Evolutionary conservation across 2,797 vertebrate species (phyloP).

Genomic region (Micropoecilia bifurca): DNA sequence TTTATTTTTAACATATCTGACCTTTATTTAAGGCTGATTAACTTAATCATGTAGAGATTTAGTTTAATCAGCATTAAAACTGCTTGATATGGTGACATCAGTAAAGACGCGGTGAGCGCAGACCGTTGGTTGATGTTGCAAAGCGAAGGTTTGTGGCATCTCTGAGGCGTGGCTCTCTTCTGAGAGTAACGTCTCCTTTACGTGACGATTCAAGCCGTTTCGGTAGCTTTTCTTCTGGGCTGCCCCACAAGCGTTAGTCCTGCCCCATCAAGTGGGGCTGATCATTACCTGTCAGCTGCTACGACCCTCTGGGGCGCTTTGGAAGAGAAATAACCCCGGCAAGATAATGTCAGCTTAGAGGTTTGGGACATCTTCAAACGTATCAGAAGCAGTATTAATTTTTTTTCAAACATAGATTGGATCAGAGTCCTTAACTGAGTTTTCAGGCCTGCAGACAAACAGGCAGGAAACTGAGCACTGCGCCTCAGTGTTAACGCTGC

Average conservation of each 20-base stretch:
- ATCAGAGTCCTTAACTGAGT: not conserved
- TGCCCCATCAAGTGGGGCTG: not conserved
- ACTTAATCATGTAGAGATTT: not conserved
- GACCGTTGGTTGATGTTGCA: not conserved
- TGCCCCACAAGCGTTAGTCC: not conserved
- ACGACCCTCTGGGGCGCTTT: not conserved
- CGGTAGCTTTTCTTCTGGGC: not conserved
- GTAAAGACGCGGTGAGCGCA: not conserved
- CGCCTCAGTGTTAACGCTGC: not conserved
- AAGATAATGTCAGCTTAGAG: not conserved
- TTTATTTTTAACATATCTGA: not conserved
- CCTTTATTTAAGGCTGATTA: not conserved
- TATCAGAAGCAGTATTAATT: not conserved
- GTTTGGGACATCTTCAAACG: not conserved
- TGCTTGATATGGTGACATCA: not conserved
- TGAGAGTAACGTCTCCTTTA: not conserved
- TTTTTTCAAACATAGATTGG: not conserved
- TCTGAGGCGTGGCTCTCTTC: not conserved
- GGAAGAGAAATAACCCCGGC: not conserved
- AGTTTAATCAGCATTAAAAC: not conserved
- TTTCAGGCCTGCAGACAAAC: not conserved
- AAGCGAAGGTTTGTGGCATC: not conserved
- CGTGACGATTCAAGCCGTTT: not conserved
- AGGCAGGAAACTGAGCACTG: not conserved
- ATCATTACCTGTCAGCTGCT: not conserved